Evolutionary conservation across 2,888 invertebrate genomes (phyloP), one percentile per base, ranked within the genome.

Genomic region (Psococerastis gibbosa): DNA sequence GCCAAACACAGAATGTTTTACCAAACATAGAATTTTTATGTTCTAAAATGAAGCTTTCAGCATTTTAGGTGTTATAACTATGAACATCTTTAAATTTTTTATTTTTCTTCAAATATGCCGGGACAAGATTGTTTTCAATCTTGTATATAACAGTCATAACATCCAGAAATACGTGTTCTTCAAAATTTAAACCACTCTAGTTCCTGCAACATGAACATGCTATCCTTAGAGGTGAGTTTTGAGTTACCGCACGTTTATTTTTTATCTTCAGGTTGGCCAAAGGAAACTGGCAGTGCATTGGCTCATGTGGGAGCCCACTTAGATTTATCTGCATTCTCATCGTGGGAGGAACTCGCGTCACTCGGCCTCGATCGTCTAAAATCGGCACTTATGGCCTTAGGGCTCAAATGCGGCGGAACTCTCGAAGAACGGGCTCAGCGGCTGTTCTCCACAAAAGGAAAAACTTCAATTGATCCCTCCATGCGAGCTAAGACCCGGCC

Each of bases 331-430:
- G 92, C 94, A 0, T 99, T 97, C 61, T 91, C 91, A 1, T 92
- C 92, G 16, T 85, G 88, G 78, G 88, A 91, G 64, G 98, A 99
- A 63, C 63, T 99, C 49, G 95, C 97, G 0, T 94, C 95, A 0
- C 68, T 99, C 2, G 98, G 98, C 16, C 64, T 98, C 52, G 98
- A 98, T 67, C 76, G 98, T 57, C 69, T 99, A 31, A 99, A 99
- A 61, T 94, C 94, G 0, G 97, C 95, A 1, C 65, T 97, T 11
- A 84, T 95, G 78, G 97, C 97, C 3, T 66, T 98, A 15, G 91
- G 92, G 0, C 67, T 99, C 2, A 99, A 99, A 63, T 98, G 98
- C 64, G 98, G 98, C 45, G 98, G 95, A 72, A 97, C 97, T 3
- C 65, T 98, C 43, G 94, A 97, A 64, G 95, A 99, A 63, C 70